Evolutionary conservation across 2,113 vertebrate genomes (phyloP).

Genomic region (Cinclus mexicanus): DNA sequence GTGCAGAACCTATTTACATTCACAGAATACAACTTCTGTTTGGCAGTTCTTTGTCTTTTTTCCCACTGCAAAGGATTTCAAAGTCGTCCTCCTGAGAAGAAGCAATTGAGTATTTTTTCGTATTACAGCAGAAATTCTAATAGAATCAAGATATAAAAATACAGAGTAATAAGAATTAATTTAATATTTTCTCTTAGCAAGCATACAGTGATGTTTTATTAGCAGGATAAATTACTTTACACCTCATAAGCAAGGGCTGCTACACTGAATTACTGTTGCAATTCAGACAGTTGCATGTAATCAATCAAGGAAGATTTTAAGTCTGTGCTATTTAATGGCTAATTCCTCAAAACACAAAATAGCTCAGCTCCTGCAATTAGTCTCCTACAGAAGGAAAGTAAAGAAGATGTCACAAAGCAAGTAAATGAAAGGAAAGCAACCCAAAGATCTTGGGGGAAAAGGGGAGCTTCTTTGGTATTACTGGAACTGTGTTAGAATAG

Average conservation of each 20-base stretch:
- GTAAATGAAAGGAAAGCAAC: not conserved
- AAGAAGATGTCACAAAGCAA: not conserved
- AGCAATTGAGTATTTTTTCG: not conserved
- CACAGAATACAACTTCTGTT: not conserved
- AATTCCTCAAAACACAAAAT: conserved; percentile 50
- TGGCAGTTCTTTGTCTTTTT: not conserved
- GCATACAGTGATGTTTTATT: not conserved
- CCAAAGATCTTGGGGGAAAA: not conserved
- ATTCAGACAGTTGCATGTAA: conserved; percentile 20
- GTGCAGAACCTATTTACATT: not conserved
- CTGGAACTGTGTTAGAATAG: not conserved
- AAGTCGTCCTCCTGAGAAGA: not conserved
- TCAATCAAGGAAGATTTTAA: conserved; percentile 49
- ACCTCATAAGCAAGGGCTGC: not conserved
- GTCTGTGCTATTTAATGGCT: not conserved
- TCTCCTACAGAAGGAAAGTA: not conserved
- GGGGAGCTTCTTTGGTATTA: not conserved
- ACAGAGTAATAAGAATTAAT: not conserved
- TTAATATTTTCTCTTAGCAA: not conserved
- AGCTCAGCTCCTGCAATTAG: conserved; percentile 9
- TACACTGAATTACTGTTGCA: not conserved
- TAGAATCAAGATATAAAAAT: not conserved
- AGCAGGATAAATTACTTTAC: conserved; percentile 27
- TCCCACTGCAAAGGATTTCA: not conserved
- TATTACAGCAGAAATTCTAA: not conserved